phyloP scores from a whole-genome alignment of 1,140 invertebrate species.

The Hypsibius dujardini region DNA sequence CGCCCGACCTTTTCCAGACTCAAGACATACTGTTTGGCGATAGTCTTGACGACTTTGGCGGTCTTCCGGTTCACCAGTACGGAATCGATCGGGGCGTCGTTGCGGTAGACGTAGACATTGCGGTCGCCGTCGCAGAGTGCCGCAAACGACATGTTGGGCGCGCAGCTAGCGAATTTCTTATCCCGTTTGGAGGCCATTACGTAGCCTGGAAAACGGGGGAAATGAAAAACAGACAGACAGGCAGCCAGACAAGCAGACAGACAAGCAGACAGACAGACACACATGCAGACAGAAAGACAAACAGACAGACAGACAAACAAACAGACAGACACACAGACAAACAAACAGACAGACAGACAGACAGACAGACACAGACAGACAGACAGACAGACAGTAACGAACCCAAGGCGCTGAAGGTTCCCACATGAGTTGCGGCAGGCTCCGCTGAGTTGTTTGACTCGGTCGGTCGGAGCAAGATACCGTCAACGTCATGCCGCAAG shows the following conservation, averaged over 20 bases:
- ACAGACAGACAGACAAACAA: conserved; percentile 29
- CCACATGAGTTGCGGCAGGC: conserved; percentile 28
- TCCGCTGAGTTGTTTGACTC: conserved; percentile 23
- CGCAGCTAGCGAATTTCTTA: conserved; percentile 50
- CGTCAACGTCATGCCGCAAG: conserved; percentile 61
- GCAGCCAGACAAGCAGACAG: no score
- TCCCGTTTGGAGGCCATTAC: conserved; percentile 62
- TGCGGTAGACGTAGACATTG: conserved; percentile 57
- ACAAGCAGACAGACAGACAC: no score
- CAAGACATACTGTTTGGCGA: conserved; percentile 52
- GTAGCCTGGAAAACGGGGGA: conserved; percentile 43
- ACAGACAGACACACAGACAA: conserved; percentile 36
- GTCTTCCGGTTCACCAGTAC: conserved; percentile 47
- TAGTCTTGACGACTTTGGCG: conserved; percentile 38
- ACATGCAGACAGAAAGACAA: no score
- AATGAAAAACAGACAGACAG: conserved; percentile 38
- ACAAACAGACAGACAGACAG: no score
- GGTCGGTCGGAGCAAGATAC: conserved; percentile 49
- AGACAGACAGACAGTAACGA: conserved; percentile 26
- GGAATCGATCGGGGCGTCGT: conserved; percentile 35
- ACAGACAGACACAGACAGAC: no score
- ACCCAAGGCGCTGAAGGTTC: conserved; percentile 34
- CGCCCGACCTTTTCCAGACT: conserved; percentile 33
- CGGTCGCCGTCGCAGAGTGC: conserved; percentile 50
- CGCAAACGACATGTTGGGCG: conserved; percentile 45